Conservation (phyloP, 2,888 invertebrate species). For the Tetrapedia diversipes region DNA sequence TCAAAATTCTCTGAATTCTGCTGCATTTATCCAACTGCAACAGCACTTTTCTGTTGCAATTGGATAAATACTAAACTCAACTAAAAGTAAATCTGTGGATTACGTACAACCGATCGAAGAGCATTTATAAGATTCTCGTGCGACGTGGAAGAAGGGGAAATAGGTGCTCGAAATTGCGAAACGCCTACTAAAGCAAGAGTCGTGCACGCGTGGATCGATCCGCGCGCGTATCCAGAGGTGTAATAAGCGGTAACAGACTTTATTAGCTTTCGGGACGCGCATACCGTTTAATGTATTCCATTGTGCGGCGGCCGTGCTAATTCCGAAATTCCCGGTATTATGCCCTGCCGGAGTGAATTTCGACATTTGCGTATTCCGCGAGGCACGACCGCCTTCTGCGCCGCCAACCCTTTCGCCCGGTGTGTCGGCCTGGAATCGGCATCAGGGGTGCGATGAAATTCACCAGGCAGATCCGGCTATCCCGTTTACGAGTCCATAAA, state of each 20-base stretch:
- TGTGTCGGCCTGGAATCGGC: slow-evolving; percentile 37
- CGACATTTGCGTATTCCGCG: slow-evolving; percentile 68
- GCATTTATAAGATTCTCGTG: slow-evolving; percentile 9
- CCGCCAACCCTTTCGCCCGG: neutral
- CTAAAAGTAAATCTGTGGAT: neutral
- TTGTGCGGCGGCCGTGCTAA: slow-evolving; percentile 73
- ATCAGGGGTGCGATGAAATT: slow-evolving; percentile 41
- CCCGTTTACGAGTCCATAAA: slow-evolving; percentile 48
- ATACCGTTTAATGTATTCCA: slow-evolving; percentile 77
- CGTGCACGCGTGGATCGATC: slow-evolving; percentile 63
- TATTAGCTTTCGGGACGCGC: slow-evolving; percentile 74
- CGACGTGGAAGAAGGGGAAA: neutral
- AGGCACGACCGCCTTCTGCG: slow-evolving; percentile 36
- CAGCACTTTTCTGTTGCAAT: too few relatives aligned
- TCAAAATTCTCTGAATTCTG: too few relatives aligned
- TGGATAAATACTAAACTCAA: neutral
- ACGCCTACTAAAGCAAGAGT: too few relatives aligned
- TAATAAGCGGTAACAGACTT: slow-evolving; percentile 76
- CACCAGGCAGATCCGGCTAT: slow-evolving; percentile 29
- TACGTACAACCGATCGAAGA: neutral
- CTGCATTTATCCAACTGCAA: too few relatives aligned
- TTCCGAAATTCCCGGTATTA: slow-evolving; percentile 76
- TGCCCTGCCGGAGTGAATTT: slow-evolving; percentile 75
- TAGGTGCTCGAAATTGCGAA: neutral
- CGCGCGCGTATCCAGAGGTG: slow-evolving; percentile 64